Base-by-base conservation (phyloP, 2,797 vertebrate genomes). In the Etheostoma perlongum region DNA sequence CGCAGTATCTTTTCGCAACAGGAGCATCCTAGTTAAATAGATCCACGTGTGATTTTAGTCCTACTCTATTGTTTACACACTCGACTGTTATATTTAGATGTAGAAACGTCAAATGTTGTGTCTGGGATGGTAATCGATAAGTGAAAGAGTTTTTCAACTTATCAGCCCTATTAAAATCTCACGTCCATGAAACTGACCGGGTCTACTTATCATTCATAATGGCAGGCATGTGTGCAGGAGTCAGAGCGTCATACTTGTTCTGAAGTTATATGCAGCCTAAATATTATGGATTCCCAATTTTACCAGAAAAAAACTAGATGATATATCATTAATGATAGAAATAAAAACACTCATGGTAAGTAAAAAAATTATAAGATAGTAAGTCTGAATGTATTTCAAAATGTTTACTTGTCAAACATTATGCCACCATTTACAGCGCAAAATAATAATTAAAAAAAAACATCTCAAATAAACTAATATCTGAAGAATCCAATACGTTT, bases 141-240 rank as follows among this genome's bases (percentile, higher is more conserved):
- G 6, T 14, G 2, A n/a, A 6, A 42, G 0, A 14, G 27, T 6
- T 2, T 27, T 8, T 58, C 0, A 12, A 69, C 19, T 47, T 46
- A 5, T 68, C 4, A 53, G 6, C 5, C 6, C 9, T 5, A 3
- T 48, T 9, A 63, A 67, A 49, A 60, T 74, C 15, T 71, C 63
- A 79, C 70, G 44, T 80, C 42, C 12, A 62, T 77, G 69, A 78
- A 82, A 82, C 54, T 73, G 69, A 76, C 92, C 89, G 93, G 93
- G 71, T 86, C 94, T 93, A 94, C 93, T 93, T 95, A 88, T 91
- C 92, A 93, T 93, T 94, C 89, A 93, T 93, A 76, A 81, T 72
- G 81, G 61, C 25, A 63, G 81, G 61, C 25, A 63, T 62, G 69
- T 47, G 14, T 78, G 64, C 47, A 47, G 62, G 36, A 76, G 54